These are phyloP conservation scores for Pandion haliaetus DNA, from an alignment of 2,113 vertebrate genomes.

Conservation along the genomic window DNA sequence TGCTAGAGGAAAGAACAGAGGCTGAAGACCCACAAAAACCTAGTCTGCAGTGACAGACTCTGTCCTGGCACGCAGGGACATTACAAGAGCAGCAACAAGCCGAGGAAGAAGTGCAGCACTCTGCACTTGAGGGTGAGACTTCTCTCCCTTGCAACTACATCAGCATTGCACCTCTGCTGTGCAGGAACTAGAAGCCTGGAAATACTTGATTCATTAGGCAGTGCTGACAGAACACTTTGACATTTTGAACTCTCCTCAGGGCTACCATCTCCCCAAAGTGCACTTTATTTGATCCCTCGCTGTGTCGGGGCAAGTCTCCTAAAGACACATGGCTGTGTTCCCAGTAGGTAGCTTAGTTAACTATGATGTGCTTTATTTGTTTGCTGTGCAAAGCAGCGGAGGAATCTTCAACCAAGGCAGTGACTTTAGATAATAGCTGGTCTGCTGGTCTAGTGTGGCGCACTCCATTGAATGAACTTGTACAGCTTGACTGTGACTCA, in stretches of 20 bases:
- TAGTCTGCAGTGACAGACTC: neutral
- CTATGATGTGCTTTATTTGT: neutral
- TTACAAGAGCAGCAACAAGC: neutral
- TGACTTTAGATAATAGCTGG: neutral
- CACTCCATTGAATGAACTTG: neutral
- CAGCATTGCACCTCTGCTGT: neutral
- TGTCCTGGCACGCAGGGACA: neutral
- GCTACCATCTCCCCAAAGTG: neutral
- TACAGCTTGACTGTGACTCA: neutral
- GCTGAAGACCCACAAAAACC: neutral
- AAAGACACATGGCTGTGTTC: rapidly evolving
- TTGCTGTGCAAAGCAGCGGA: neutral
- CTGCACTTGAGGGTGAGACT: neutral
- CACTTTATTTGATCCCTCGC: neutral
- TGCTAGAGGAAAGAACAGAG: neutral
- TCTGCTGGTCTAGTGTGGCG: neutral
- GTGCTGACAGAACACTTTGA: neutral
- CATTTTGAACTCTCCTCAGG: neutral
- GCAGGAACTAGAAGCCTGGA: rapidly evolving
- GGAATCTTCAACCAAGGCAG: neutral
- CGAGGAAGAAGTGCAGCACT: neutral
- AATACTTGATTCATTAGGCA: neutral
- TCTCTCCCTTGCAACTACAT: neutral
- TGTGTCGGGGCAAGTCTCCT: neutral
- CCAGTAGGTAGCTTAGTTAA: neutral